Evolutionary conservation across 1,140 invertebrate genomes (phyloP).

Genomic region (Pseudomyrmex dendroicus): DNA sequence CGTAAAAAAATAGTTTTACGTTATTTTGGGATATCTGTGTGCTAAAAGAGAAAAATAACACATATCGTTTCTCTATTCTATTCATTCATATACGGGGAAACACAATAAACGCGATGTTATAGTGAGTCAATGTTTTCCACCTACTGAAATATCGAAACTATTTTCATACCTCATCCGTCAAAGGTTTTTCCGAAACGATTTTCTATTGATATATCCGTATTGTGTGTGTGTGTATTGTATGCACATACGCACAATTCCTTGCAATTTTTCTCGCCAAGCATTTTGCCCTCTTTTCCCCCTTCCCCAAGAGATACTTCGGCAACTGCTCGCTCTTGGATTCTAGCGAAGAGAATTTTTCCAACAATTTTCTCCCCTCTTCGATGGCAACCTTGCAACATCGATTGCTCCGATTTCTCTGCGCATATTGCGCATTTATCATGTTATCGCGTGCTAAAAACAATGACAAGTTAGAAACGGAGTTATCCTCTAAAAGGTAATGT

Average conservation of each 20-base stretch:
- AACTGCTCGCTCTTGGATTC: conserved; percentile 2
- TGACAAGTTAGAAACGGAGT: conserved; percentile 14
- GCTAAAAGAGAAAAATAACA: too few species aligned
- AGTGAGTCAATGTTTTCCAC: neutral
- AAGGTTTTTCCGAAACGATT: neutral
- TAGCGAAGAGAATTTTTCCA: conserved; percentile 34
- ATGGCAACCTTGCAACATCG: conserved; percentile 5
- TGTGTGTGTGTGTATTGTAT: neutral
- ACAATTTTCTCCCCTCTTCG: neutral
- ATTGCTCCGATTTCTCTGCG: conserved; percentile 24
- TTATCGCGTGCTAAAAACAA: conserved; percentile 1
- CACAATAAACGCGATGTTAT: neutral
- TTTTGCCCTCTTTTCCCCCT: neutral
- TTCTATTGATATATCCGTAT: neutral
- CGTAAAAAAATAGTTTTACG: too few species aligned
- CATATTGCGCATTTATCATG: conserved; percentile 32
- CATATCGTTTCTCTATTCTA: neutral
- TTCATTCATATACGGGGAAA: neutral
- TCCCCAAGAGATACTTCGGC: neutral
- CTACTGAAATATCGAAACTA: conserved; percentile 7
- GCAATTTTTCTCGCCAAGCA: neutral
- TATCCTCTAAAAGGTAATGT: neutral
- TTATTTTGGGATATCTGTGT: too few species aligned
- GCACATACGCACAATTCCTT: neutral
- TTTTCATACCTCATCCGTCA: neutral